Evolutionary conservation across 1,140 invertebrate species (phyloP), one percentile per base, ranked within the genome.

Genomic region (Zaprionus davidi): DNA sequence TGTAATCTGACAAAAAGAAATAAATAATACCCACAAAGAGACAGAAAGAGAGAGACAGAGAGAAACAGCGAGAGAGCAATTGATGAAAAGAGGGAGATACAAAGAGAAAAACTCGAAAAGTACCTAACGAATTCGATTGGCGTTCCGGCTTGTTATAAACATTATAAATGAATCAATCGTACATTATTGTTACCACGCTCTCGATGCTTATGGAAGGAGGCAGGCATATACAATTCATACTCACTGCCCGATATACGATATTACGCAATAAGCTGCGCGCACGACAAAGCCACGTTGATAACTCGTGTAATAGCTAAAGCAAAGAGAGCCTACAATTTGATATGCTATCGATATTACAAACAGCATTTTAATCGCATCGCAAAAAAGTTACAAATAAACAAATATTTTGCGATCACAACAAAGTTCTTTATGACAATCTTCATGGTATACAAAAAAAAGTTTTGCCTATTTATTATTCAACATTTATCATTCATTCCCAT

Each of bases 1-100:
- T 76, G 63, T 88, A 87, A 88, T 73, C 69, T 73, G 70, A 57
- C 73, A 72, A 49, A 64, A 71, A 65, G 36, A 64, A 53, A 51
- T 36, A 46, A 22, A 44, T 31, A 57, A 67, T 59, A 20, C 66
- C 20, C 17, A 12, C 46, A 24, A 24, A 17, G n/a, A 7, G n/a
- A 7, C 7, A 17, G 41, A 44, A n/a, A 9, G 41, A n/a, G 15
- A 17, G 41, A 17, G 5, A n/a, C 2, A 20, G 20, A n/a, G 15
- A 44, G 6, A 44, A n/a, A n/a, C n/a, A n/a, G n/a, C n/a, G 15
- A 41, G 1, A 44, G 5, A 44, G 13, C 13, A 5, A 41, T 15
- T 3, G n/a, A 17, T n/a, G 7, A 6, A 44, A n/a, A 41, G 31
- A 34, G 31, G 9, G 0, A 34, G 31, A 34, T 34, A 34, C 41